Evolutionary conservation across 2,113 vertebrate species (phyloP).

Genomic region (Cyprinodon variegatus): DNA sequence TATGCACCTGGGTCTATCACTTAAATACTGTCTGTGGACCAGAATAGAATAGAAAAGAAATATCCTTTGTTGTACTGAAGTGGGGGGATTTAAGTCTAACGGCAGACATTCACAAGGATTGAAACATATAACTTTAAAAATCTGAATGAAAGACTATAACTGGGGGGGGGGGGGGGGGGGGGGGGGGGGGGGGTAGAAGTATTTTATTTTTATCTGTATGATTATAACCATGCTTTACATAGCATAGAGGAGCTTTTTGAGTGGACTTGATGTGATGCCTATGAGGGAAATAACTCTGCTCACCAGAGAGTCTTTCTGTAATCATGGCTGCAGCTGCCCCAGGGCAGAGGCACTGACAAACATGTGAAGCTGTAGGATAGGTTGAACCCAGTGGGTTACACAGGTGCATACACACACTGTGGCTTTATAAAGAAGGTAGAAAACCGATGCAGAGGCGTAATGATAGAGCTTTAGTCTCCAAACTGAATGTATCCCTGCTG

Average conservation of each 20-base stretch:
- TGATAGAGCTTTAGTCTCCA: slow-evolving; percentile 39
- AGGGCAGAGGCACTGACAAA: background rate
- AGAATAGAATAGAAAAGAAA: too few relatives aligned
- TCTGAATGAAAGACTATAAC: too few relatives aligned
- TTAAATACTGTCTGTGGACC: background rate
- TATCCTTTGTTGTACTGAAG: too few relatives aligned
- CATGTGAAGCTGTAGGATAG: background rate
- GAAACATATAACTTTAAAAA: background rate
- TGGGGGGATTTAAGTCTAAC: too few relatives aligned
- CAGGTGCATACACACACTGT: slow-evolving; percentile 11
- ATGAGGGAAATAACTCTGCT: slow-evolving; percentile 1
- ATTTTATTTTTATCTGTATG: too few relatives aligned
- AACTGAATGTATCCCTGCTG: slow-evolving; percentile 14
- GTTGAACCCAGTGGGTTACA: background rate
- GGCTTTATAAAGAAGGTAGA: slow-evolving; percentile 43
- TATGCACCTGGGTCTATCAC: background rate
- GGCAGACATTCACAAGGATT: background rate
- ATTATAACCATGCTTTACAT: background rate
- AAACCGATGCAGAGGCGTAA: slow-evolving; percentile 62
- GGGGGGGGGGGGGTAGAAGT: too few relatives aligned
- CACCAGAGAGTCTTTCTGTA: slow-evolving; percentile 11
- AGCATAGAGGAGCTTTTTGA: background rate
- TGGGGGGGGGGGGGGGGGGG: too few relatives aligned
- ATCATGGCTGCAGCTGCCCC: background rate
- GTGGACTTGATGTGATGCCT: background rate